phyloP scores from a whole-genome alignment of 2,888 invertebrate species.

The Lissocephala sabroskyi region DNA sequence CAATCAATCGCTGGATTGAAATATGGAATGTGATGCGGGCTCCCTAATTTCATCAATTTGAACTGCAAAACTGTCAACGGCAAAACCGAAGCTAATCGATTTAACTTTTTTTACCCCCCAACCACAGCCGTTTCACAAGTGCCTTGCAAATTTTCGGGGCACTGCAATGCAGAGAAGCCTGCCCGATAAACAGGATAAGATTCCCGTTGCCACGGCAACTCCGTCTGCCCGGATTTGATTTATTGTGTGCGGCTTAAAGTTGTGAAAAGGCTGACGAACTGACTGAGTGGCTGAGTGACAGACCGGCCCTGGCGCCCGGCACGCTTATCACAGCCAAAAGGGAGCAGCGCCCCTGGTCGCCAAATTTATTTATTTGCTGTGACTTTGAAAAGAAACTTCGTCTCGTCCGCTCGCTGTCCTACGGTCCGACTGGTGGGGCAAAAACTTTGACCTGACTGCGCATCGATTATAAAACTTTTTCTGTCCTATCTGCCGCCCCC shows the following conservation, averaged over 20 bases:
- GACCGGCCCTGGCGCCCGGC: conserved; percentile 20
- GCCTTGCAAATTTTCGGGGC: too few species aligned
- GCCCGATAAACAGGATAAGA: neutral
- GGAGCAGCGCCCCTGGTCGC: conserved; percentile 3
- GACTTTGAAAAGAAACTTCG: conserved; percentile 62
- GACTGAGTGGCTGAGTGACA: conserved; percentile 3
- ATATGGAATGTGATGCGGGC: conserved; percentile 16
- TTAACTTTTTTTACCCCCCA: conserved; percentile 19
- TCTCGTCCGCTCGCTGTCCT: too few species aligned
- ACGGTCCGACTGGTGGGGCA: conserved; percentile 16
- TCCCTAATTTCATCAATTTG: conserved; percentile 44
- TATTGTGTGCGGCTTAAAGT: conserved; percentile 50
- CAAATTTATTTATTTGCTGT: conserved; percentile 61
- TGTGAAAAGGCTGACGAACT: conserved; percentile 43
- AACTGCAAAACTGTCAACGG: conserved; percentile 17
- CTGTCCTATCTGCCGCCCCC: conserved; percentile 34
- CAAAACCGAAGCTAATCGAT: conserved; percentile 36
- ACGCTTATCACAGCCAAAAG: conserved; percentile 43
- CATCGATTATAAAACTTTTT: conserved; percentile 62
- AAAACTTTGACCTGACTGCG: conserved; percentile 58
- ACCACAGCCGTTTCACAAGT: conserved; percentile 9
- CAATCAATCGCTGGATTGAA: too few species aligned
- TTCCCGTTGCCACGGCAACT: conserved; percentile 9
- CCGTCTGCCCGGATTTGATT: conserved; percentile 38
- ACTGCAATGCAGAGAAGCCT: conserved; percentile 3